Evolutionary conservation across 1,140 invertebrate species (phyloP).

Genomic region (Philotrypesis tridentata): DNA sequence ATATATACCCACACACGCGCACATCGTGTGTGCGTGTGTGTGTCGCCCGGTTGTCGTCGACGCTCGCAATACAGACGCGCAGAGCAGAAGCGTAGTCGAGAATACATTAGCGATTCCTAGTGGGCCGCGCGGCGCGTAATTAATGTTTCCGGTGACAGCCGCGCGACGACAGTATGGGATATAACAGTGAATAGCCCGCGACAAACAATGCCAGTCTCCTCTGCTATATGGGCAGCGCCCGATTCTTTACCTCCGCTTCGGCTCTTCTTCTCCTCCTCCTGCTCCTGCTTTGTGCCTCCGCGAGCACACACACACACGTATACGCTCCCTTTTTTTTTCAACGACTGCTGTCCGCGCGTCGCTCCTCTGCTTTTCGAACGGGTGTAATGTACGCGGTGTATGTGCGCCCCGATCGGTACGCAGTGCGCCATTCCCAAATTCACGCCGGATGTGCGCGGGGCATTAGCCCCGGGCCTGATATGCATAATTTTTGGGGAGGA

Average conservation of each 20-base stretch:
- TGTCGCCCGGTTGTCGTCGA: background rate
- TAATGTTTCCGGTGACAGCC: constrained; percentile 70
- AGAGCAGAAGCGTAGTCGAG: constrained; percentile 36
- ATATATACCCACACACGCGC: too few species aligned
- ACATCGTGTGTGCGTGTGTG: too few species aligned
- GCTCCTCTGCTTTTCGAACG: constrained; percentile 5
- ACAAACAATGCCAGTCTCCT: constrained; percentile 67
- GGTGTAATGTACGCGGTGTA: background rate
- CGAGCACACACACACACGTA: too few species aligned
- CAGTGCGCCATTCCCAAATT: constrained; percentile 5
- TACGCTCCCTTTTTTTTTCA: constrained; percentile 3
- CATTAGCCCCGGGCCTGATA: background rate
- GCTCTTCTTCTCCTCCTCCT: background rate
- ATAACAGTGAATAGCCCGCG: constrained; percentile 62
- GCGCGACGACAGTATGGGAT: too few species aligned
- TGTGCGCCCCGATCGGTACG: too few species aligned
- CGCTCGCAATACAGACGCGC: too few species aligned
- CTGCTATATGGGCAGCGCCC: constrained; percentile 22
- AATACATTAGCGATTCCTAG: constrained; percentile 68
- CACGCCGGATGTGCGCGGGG: constrained; percentile 23
- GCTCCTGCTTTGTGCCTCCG: constrained; percentile 4
- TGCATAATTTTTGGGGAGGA: constrained; percentile 3
- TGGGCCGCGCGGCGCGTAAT: constrained; percentile 64
- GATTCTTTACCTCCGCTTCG: constrained; percentile 21
- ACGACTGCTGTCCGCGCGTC: background rate